Evolutionary conservation across 1,140 invertebrate species (phyloP), one percentile per base, ranked within the genome.

Genomic region (Lucilia sericata): DNA sequence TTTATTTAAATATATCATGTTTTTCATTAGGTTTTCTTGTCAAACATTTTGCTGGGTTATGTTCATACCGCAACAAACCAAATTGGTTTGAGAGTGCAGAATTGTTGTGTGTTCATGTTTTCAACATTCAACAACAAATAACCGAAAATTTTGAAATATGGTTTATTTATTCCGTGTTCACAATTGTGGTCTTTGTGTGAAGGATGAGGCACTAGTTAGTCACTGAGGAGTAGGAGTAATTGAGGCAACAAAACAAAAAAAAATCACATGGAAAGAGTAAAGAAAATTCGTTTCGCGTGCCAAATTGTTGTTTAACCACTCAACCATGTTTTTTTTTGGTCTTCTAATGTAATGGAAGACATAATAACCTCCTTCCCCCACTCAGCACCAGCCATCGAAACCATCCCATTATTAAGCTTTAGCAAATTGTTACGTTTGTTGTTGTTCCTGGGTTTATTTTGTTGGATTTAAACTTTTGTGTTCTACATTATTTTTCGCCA

Each of bases 261-360:
- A 30, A 30, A 30, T 30, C 25, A 30, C 1, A 55, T 70, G 21
- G 65, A 25, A 70, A 21, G 9, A 70, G 55, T n/a, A 60, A 7
- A 60, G 55, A 60, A 60, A 60, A 60, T 60, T 60, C 19, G 65
- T 70, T 70, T 70, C 65, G 65, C 65, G 65, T 70, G 65, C 65
- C 65, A 70, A 70, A 70, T 70, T 70, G 65, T 12, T 70, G 65
- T 70, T 70, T 70, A 70, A 70, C 65, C 65, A 21, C n/a, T 70
- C 65, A 70, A 70, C n/a, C 65, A 70, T 70, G 65, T 60, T 60
- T 42, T 42, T 10, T 42, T 42, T 42, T 42, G 42, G 42, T 42
- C 42, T 42, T 42, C 42, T 42, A 42, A 42, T 55, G 51, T 55
- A 55, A 55, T 55, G 51, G 42, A 42, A 42, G 42, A 42, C 42